Evolutionary conservation across 2,113 vertebrate species (phyloP), one percentile per base, ranked within the genome.

Genomic region (Plectropomus leopardus): DNA sequence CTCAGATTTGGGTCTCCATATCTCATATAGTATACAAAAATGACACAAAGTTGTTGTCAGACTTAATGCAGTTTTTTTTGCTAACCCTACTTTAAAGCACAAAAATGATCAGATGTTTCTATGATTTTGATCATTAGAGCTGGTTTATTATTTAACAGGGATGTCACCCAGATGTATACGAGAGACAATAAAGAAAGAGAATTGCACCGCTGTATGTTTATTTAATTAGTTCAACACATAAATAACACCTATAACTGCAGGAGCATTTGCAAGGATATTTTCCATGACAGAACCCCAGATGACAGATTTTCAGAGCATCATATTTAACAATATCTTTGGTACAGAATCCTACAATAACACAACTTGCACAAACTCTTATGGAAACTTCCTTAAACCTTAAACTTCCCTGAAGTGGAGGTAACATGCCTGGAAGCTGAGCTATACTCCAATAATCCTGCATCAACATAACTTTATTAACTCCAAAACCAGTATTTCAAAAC

Each of bases 161-260:
- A 71, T 47, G 7, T 55, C 40, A 63, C 3, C 5, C 24, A 65
- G 14, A 19, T 1, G 13, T 30, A 17, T 8, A 54, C 4, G 0
- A 63, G 9, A 69, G 17, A 26, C 51, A 66, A 24, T 23, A 47
- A 71, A 72, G 5, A 36, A 54, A 58, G 34, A 23, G 3, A 28
- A 44, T 19, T 64, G 34, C 11, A 63, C 1, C 1, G 16, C 5
- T 60, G 1, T 54, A 15, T 64, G 10, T 84, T 76, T 6, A 44
- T 76, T 80, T 65, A n/a, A 59, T 72, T 50, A 82, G 34, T 66
- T 90, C 19, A 63, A 61, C 44, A 44, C 81, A 85, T 69, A 77
- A 80, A 73, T 76, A 88, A 75, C 16, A 78, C 23, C 5, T n/a
- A 24, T 28, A 63, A 67, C 24, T 76, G 54, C 24, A 28, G 44